Evolutionary conservation across 2,888 invertebrate species (phyloP), one percentile per base, ranked within the genome.

Genomic region (Cataglyphis livida): DNA sequence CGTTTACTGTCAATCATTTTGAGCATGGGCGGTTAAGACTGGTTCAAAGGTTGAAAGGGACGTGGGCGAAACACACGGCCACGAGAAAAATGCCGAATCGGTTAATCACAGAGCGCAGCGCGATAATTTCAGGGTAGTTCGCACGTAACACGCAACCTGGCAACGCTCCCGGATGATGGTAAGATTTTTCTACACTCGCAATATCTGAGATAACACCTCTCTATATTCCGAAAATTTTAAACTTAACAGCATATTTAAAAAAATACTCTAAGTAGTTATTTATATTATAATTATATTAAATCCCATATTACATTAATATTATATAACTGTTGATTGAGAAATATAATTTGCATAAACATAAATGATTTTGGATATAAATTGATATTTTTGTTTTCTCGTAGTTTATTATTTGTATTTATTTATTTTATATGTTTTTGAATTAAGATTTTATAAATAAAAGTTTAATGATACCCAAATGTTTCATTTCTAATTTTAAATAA

Each of bases 111-210:
- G 78, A 59, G 78, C 78, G 78, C 78, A 32, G 71, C 44, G 59
- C 70, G 78, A 79, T 79, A 79, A 79, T 79, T 79, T 79, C 59
- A 79, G 78, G 44, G 78, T 79, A 35, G 71, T 44, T 71, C 25
- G 21, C 78, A 79, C 78, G 78, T 79, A 79, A 79, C 78, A 79
- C 70, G 78, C 70, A 71, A 71, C 44, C 59, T 44, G 71, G 12
- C 71, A 71, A 59, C 78, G 71, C 78, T 71, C 71, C 70, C 25
- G 71, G 57, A 59, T 78, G 76, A 68, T 59, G 44, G 32, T 35
- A 78, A 78, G 12, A 59, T 71, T 59, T 79, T 78, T 76, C 66
- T 38, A 32, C 54, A 41, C 25, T 59, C 38, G 59, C 44, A 12
- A 70, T 70, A 78, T 18, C 25, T 28, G 15, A 44, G 70, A 70